Evolutionary conservation across 1,140 invertebrate genomes (phyloP).

Genomic region (Tetragonula clypearis): DNA sequence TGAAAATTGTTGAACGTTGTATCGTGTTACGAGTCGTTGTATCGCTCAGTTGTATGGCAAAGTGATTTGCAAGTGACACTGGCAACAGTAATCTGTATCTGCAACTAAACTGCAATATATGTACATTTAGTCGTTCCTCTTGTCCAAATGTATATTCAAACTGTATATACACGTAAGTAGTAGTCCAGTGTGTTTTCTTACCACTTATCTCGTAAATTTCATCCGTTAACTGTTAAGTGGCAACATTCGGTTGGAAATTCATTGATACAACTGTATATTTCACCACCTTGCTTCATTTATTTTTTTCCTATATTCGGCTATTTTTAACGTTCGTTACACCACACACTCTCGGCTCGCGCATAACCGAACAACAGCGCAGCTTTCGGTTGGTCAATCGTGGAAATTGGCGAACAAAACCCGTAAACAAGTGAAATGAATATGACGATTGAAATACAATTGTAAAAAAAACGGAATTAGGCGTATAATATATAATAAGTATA

Average conservation of each 20-base stretch:
- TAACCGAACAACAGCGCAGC: background rate
- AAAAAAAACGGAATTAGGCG: background rate
- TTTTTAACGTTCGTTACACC: slow-evolving; percentile 40
- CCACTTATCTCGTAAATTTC: no score
- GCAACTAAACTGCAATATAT: no score
- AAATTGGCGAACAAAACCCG: background rate
- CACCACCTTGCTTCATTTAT: slow-evolving; percentile 37
- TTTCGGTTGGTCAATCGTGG: slow-evolving; percentile 11
- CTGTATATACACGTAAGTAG: no score
- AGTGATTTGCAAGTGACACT: no score
- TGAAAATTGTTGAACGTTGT: background rate
- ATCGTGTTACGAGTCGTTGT: background rate
- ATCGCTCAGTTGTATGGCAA: background rate
- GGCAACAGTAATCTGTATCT: no score
- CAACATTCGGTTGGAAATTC: background rate
- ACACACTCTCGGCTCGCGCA: background rate
- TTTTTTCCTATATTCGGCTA: slow-evolving; percentile 33
- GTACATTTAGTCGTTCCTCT: no score
- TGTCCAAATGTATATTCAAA: no score
- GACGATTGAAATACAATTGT: background rate
- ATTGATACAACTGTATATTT: slow-evolving; percentile 35
- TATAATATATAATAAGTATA: background rate
- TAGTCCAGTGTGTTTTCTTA: no score
- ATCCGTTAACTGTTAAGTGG: background rate
- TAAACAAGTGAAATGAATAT: background rate